phyloP scores from a whole-genome alignment of 2,888 invertebrate species.

The Drosophila falleni region DNA sequence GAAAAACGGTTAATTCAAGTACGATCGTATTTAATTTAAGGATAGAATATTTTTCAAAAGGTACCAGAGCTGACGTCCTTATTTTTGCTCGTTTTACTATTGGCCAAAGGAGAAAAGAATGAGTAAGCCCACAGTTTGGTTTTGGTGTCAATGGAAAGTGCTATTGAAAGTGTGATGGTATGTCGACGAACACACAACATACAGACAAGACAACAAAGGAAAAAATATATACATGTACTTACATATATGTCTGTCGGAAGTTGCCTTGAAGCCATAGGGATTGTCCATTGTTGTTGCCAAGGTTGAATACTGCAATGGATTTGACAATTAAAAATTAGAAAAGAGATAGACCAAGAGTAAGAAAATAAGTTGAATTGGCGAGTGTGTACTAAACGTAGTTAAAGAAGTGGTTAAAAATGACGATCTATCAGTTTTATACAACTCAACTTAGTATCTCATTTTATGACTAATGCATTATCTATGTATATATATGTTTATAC shows the following conservation, averaged over 20 bases:
- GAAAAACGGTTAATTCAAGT: no score
- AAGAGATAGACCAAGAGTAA: background rate
- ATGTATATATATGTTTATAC: no score
- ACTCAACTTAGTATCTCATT: background rate
- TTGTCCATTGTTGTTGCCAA: conserved; percentile 66
- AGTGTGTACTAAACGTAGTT: background rate
- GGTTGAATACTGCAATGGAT: background rate
- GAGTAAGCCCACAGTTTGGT: conserved; percentile 21
- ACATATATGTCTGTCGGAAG: conserved; percentile 73
- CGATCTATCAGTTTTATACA: background rate
- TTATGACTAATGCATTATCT: conserved; percentile 1
- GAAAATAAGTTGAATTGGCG: background rate
- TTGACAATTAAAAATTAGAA: background rate
- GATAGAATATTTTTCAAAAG: no score
- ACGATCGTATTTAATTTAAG: no score
- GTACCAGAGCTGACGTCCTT: background rate
- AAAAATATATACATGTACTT: conserved; percentile 63
- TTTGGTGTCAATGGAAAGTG: conserved; percentile 68
- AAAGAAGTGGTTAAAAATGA: background rate
- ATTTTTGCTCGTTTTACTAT: no score
- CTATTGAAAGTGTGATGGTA: conserved; percentile 1
- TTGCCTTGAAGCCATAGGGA: conserved; percentile 57
- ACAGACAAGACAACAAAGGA: background rate
- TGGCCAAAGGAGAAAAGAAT: background rate
- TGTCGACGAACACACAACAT: background rate